These are phyloP conservation scores for Leucophenga maculata DNA, from an alignment of 2,888 invertebrate species.

Conservation along the genomic window DNA sequence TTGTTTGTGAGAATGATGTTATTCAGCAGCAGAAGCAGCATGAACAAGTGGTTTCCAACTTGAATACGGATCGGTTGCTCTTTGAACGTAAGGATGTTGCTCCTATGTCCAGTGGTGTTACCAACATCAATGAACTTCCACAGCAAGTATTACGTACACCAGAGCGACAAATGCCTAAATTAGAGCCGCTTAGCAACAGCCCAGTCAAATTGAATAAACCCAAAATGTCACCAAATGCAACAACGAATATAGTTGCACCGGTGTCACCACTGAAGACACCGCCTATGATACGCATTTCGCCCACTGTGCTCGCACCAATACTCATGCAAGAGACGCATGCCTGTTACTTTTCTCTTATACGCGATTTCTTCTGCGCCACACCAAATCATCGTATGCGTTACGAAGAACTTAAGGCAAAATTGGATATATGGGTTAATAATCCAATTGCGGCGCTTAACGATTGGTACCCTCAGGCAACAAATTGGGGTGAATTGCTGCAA, in stretches of 20 bases:
- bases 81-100: not conserved
- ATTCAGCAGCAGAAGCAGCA: slow-evolving; percentile 48
- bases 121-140: slow-evolving; percentile 39
- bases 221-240: slow-evolving; percentile 9
- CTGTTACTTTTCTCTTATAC: slow-evolving; percentile 88
- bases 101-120: not conserved
- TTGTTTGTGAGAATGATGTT: slow-evolving; percentile 42
- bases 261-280: slow-evolving; percentile 2
- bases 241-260: slow-evolving; percentile 1
- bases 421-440: slow-evolving; percentile 83
- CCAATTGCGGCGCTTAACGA: slow-evolving; percentile 87
- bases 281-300: slow-evolving; percentile 2
- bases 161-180: slow-evolving; percentile 49
- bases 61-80: not conserved
- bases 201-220: slow-evolving; percentile 11
- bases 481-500: slow-evolving; percentile 83
- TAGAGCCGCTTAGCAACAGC: slow-evolving; percentile 53
- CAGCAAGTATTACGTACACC: slow-evolving; percentile 29
- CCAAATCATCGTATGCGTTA: slow-evolving; percentile 88
- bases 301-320: slow-evolving; percentile 67
- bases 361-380: slow-evolving; percentile 90
- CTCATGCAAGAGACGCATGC: slow-evolving; percentile 87
- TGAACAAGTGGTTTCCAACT: slow-evolving; percentile 39
- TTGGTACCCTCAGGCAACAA: slow-evolving; percentile 82
- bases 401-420: slow-evolving; percentile 81